Evolutionary conservation across 2,797 vertebrate genomes (phyloP).

Genomic region (Lycodopsis pacificus): DNA sequence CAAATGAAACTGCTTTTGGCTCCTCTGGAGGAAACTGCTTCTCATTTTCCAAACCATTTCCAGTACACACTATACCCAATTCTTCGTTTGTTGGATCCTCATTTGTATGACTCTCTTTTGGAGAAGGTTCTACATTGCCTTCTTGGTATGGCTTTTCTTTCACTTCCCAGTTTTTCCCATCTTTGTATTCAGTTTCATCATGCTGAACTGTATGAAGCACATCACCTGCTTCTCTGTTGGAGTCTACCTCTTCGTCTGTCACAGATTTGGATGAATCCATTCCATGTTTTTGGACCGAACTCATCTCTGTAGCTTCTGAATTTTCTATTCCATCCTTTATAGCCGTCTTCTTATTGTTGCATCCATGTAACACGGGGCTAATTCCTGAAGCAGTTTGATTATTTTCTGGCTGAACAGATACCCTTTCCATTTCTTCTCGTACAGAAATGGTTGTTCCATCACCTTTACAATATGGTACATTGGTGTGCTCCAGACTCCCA

Average conservation of each 20-base stretch:
- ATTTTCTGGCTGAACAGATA: constrained; percentile 37
- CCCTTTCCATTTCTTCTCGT: constrained; percentile 46
- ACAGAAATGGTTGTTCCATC: constrained; percentile 42
- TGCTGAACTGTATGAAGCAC: constrained; percentile 3
- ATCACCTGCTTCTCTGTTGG: constrained; percentile 14
- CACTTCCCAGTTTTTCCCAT: constrained; percentile 13
- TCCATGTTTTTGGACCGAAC: constrained; percentile 31
- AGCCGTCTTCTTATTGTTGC: constrained; percentile 8
- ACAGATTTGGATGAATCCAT: constrained; percentile 15
- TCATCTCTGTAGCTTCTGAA: constrained; percentile 21
- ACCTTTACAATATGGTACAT: constrained; percentile 39
- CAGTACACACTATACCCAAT: background rate
- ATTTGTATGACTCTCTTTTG: background rate
- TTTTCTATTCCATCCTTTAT: constrained; percentile 22
- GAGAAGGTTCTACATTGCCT: constrained; percentile 1
- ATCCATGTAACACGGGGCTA: constrained; percentile 22
- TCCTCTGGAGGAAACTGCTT: constrained; percentile 20
- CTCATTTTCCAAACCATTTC: constrained; percentile 42
- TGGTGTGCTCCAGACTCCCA: constrained; percentile 1
- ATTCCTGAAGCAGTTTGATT: constrained; percentile 1
- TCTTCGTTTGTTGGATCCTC: constrained; percentile 29
- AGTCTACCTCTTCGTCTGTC: constrained; percentile 4
- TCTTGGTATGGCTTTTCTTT: constrained; percentile 27
- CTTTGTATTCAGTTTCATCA: constrained; percentile 27
- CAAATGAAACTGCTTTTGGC: background rate